These are phyloP conservation scores for Serranochromis macrocephalus DNA, from an alignment of 2,113 vertebrate genomes.

Conservation along the genomic window DNA sequence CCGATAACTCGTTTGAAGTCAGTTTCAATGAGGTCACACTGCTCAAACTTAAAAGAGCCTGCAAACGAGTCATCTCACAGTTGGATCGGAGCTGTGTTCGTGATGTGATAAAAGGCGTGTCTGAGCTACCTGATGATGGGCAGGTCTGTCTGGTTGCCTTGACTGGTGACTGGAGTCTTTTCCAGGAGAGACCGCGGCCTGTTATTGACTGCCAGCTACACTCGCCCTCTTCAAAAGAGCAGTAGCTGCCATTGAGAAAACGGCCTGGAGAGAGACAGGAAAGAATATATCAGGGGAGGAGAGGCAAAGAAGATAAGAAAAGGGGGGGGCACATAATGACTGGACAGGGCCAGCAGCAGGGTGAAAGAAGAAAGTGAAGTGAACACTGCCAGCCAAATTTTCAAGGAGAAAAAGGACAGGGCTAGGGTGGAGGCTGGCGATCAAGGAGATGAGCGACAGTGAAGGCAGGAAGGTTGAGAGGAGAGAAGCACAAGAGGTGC, in stretches of 20 bases:
- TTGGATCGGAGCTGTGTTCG: neutral
- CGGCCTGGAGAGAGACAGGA: slow-evolving; percentile 70
- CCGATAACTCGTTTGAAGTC: neutral
- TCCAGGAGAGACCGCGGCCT: slow-evolving; percentile 69
- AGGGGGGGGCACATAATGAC: neutral
- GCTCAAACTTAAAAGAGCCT: neutral
- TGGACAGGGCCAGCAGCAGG: neutral
- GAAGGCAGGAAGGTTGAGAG: neutral
- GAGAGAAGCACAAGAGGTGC: neutral
- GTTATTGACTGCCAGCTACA: slow-evolving; percentile 79
- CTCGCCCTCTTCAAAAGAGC: slow-evolving; percentile 83
- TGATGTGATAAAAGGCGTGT: neutral
- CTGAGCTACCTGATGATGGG: slow-evolving; percentile 62
- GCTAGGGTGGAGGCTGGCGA: neutral
- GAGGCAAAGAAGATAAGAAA: neutral
- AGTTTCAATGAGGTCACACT: neutral
- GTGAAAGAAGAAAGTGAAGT: neutral
- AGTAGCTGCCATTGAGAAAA: slow-evolving; percentile 89
- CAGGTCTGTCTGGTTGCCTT: slow-evolving; percentile 59
- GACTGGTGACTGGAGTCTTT: slow-evolving; percentile 62
- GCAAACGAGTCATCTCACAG: neutral
- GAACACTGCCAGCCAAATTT: slow-evolving; percentile 6
- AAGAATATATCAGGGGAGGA: slow-evolving; percentile 7
- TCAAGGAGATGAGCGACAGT: slow-evolving; percentile 21
- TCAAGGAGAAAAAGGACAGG: slow-evolving; percentile 10